phyloP scores from a whole-genome alignment of 2,888 invertebrate genomes.

The Apamea sordens region DNA sequence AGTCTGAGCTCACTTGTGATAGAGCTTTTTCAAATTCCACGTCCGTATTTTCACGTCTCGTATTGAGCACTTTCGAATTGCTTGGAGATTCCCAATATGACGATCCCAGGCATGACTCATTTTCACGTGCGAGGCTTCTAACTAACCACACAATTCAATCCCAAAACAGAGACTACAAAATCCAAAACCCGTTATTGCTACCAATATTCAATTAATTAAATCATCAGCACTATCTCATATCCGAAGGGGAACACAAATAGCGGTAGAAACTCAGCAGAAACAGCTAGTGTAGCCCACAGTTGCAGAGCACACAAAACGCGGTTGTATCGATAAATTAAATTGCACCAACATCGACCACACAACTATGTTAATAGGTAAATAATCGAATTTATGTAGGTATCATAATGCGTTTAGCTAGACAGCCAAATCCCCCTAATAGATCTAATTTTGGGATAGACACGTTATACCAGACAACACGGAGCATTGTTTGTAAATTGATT shows the following conservation, averaged over 20 bases:
- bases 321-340: conserved; percentile 83
- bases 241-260: conserved; percentile 76
- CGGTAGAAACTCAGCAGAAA: conserved; percentile 66
- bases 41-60: conserved; percentile 23
- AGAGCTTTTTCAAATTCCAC: conserved; percentile 45
- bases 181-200: conserved; percentile 49
- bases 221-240: conserved; percentile 75
- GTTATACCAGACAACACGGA: conserved; percentile 61
- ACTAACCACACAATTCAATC: conserved; percentile 3
- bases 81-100: conserved; percentile 25
- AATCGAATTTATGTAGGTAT: conserved; percentile 78
- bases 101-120: not conserved
- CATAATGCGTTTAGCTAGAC: conserved; percentile 64
- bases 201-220: conserved; percentile 73
- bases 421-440: conserved; percentile 72
- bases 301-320: conserved; percentile 69
- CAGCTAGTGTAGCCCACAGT: conserved; percentile 48
- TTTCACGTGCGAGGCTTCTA: not conserved
- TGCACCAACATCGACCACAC: conserved; percentile 75
- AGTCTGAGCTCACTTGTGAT: conserved; percentile 35
- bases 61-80: conserved; percentile 34
- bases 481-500: conserved; percentile 67
- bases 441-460: conserved; percentile 77
- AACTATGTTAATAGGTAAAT: conserved; percentile 81
- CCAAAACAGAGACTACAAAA: conserved; percentile 8